Conservation (phyloP, 2,797 vertebrate species). For the Tragopan temminckii region DNA sequence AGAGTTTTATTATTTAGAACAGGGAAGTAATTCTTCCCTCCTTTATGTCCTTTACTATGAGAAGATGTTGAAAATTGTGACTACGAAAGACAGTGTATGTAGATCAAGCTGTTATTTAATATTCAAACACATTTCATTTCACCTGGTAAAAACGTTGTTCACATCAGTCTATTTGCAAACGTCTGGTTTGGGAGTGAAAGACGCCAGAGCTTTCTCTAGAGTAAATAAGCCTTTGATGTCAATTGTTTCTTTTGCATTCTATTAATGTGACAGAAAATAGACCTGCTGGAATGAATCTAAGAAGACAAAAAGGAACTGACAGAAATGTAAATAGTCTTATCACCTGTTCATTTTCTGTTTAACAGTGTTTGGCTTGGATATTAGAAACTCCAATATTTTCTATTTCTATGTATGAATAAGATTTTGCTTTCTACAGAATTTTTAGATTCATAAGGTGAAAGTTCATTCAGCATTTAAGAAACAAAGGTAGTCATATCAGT, state of each 20-base stretch:
- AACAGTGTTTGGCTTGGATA: slow-evolving; percentile 65
- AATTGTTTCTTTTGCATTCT: slow-evolving; percentile 36
- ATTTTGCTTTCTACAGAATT: slow-evolving; percentile 7
- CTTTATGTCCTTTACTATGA: background rate
- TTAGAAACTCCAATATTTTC: slow-evolving; percentile 21
- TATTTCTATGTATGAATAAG: background rate
- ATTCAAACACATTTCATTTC: background rate
- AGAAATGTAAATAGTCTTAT: slow-evolving; percentile 19
- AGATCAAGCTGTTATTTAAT: background rate
- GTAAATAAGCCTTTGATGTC: background rate
- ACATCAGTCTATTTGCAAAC: background rate
- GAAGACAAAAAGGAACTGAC: slow-evolving; percentile 47
- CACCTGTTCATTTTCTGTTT: slow-evolving; percentile 54
- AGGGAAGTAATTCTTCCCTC: background rate
- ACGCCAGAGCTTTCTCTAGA: background rate
- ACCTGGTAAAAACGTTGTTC: background rate
- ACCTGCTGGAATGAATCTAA: slow-evolving; percentile 29
- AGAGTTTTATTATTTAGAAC: background rate
- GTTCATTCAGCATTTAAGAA: slow-evolving; percentile 44
- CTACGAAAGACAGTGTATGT: background rate
- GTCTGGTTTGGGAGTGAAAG: background rate
- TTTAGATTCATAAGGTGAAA: slow-evolving; percentile 48
- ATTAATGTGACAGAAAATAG: slow-evolving; percentile 60
- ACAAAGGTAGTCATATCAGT: slow-evolving; percentile 49
- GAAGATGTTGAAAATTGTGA: background rate